Base-by-base conservation (phyloP, 2,888 invertebrate species). In the Mesorhabditis sp. region DNA sequence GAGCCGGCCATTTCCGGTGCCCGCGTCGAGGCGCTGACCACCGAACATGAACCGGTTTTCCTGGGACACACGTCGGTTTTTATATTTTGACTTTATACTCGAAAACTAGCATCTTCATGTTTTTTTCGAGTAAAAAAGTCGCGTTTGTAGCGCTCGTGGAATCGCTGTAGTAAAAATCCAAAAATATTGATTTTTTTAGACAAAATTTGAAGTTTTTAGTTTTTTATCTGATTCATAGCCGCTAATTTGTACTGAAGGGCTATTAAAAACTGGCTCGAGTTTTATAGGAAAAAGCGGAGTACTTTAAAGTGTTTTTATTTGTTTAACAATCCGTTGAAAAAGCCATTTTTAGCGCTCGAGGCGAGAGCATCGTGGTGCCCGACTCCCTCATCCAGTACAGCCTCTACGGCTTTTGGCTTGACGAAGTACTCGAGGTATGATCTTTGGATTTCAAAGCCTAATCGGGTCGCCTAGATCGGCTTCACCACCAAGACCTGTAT, bases 341-440 rank as follows among this genome's bases (percentile, higher is more conserved):
- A n/a, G n/a, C n/a, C n/a, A n/a, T 50, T 50, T 50, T 13, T n/a
- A 50, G 58, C 10, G 58, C 7, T 13, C 7, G n/a, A n/a, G 58
- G 58, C 58, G 58, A 50, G n/a, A 13, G 10, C 7, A 50, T 50
- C 58, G 58, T 50, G 58, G 58, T 50, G 10, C 58, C 58, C 10
- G n/a, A 50, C n/a, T n/a, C 10, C 7, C 7, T 50, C n/a, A n/a
- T 50, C n/a, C 58, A 50, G n/a, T 50, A 50, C 58, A 50, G 10
- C n/a, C 58, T 50, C n/a, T 50, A 50, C 58, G 58, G 58, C n/a
- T 50, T 50, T 50, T 50, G 58, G 58, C n/a, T 50, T 10, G 58
- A 50, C n/a, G 58, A 50, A 50, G 58, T 50, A 2, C 10, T 50
- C 10, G 58, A 10, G 58, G 58, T 50, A 50, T 10, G 58, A 13